These are phyloP conservation scores for Cheirogaleus major DNA, from an alignment of 2,797 vertebrate genomes.

Conservation along the genomic window DNA sequence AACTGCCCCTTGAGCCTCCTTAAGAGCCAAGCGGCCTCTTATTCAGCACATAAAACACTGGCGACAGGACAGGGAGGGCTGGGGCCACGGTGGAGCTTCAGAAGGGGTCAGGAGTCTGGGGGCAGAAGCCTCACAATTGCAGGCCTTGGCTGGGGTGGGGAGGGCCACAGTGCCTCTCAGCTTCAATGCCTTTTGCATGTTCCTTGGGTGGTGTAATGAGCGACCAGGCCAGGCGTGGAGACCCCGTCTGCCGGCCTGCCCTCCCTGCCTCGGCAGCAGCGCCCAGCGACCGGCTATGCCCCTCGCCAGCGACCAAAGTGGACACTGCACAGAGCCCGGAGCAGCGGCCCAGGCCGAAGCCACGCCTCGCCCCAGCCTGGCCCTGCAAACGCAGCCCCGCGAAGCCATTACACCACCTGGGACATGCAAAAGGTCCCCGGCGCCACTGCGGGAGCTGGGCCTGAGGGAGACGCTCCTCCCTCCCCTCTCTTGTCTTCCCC, in stretches of 20 bases:
- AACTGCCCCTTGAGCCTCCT: not conserved
- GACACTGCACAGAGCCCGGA: slow-evolving; percentile 36
- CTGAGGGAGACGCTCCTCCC: slow-evolving; percentile 89
- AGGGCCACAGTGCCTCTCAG: not conserved
- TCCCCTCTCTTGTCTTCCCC: slow-evolving; percentile 86
- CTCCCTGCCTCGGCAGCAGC: not conserved
- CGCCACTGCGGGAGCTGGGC: slow-evolving; percentile 80
- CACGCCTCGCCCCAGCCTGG: not conserved
- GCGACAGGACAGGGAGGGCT: too few species aligned
- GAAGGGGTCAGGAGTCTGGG: not conserved
- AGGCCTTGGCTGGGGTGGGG: not conserved
- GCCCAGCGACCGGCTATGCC: not conserved
- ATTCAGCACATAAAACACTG: not conserved
- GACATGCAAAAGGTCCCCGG: slow-evolving; percentile 90
- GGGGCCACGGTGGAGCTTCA: not conserved
- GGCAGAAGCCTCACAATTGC: not conserved
- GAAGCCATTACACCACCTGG: slow-evolving; percentile 95
- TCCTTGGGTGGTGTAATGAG: slow-evolving; percentile 95
- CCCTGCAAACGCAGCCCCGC: not conserved
- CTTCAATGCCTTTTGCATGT: slow-evolving; percentile 90
- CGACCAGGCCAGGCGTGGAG: slow-evolving; percentile 50
- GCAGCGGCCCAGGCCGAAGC: slow-evolving; percentile 31
- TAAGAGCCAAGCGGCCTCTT: not conserved
- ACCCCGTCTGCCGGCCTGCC: not conserved
- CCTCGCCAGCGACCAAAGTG: slow-evolving; percentile 40